Percentiles rank a stretch among this genome's conserved stretches.
These are phyloP conservation scores for Nylanderia fulva DNA, from an alignment of 1,140 invertebrate genomes.

Conservation along the genomic window DNA sequence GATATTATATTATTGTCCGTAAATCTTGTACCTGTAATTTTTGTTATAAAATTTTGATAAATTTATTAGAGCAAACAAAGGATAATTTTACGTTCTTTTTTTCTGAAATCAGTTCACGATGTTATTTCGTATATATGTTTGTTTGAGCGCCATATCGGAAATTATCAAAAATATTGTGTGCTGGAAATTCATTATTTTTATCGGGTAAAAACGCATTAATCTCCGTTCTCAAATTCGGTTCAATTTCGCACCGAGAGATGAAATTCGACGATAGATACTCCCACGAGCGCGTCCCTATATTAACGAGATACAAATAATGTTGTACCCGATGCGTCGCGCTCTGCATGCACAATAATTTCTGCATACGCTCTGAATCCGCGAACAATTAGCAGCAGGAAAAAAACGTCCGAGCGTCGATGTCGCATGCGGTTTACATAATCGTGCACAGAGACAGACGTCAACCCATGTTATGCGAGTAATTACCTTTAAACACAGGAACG, in stretches of 20 bases:
- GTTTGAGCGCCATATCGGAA: constrained; percentile 1
- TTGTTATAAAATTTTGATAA: neutral
- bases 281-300: constrained; percentile 6
- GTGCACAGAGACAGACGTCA: neutral
- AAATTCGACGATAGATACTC: constrained; percentile 29
- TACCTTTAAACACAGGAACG: neutral
- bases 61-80: neutral
- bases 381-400: constrained; percentile 29
- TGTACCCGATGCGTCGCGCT: neutral
- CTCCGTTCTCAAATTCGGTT: constrained; percentile 21
- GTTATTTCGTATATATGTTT: too few species aligned
- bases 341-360: constrained; percentile 20
- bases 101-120: neutral
- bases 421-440: constrained; percentile 19
- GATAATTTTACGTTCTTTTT: constrained; percentile 15
- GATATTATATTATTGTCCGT: neutral
- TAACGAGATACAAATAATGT: constrained; percentile 52
- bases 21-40: neutral
- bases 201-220: constrained; percentile 24
- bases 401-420: neutral
- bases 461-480: constrained; percentile 29
- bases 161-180: neutral
- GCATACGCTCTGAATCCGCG: neutral
- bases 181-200: constrained; percentile 33
- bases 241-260: constrained; percentile 26